Percentiles rank a stretch among this genome's conserved stretches.
These are phyloP conservation scores for Neoarius graeffei DNA, from an alignment of 2,113 vertebrate genomes.

Conservation along the genomic window DNA sequence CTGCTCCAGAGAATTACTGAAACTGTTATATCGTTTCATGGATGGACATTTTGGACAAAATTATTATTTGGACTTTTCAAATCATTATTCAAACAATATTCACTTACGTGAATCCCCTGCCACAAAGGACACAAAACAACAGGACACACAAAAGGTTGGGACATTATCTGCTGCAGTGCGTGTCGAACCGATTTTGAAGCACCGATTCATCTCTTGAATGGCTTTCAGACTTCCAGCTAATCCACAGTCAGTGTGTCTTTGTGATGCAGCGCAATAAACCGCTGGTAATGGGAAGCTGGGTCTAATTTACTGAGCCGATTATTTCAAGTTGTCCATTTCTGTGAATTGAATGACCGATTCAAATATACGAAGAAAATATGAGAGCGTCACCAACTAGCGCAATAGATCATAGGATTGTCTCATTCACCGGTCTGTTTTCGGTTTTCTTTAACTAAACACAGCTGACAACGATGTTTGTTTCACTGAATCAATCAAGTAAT, in stretches of 20 bases:
- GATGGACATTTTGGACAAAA: not conserved
- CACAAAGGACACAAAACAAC: not conserved
- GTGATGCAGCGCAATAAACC: not conserved
- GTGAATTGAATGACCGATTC: not conserved
- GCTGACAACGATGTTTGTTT: not conserved
- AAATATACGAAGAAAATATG: not conserved
- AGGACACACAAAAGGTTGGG: not conserved
- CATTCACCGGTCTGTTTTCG: not conserved
- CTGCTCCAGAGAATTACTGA: not conserved
- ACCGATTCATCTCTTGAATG: not conserved
- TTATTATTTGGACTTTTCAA: not conserved
- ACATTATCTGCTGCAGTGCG: not conserved
- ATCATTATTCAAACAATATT: not conserved
- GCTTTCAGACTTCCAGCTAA: not conserved
- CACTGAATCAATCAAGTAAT: not conserved
- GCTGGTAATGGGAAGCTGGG: not conserved
- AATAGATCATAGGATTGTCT: not conserved
- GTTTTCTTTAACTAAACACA: not conserved
- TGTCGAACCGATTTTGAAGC: not conserved
- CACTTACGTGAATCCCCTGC: not conserved
- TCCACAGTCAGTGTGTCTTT: slow-evolving; percentile 4
- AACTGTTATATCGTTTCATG: not conserved
- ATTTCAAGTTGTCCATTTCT: not conserved
- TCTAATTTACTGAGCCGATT: not conserved
- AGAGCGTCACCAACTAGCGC: not conserved